Percentiles rank a stretch among this genome's conserved stretches.
phyloP scores from a whole-genome alignment of 64 coral and sea anemone genomes.

The Cladopsammia gracilis region DNA sequence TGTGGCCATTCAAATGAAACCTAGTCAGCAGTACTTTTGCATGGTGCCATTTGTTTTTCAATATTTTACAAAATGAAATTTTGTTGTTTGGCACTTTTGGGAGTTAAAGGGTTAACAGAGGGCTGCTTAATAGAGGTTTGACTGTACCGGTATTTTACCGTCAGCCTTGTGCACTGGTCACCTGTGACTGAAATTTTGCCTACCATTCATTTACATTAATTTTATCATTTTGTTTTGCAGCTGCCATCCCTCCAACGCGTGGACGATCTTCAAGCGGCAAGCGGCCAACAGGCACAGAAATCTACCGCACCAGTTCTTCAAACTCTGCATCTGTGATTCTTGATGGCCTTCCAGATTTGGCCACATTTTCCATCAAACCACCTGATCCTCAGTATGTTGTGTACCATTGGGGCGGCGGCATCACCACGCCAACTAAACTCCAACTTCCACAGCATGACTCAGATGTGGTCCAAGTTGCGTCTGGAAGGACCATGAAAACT shows the following conservation, averaged over 20 bases:
- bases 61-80: too few relatives aligned
- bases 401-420: constrained; percentile 92
- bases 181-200: too few relatives aligned
- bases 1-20: too few relatives aligned
- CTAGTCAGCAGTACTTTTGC: too few relatives aligned
- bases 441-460: constrained; percentile 88
- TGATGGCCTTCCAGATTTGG: constrained; percentile 81
- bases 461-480: constrained; percentile 85
- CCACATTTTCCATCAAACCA: constrained; percentile 55
- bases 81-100: too few relatives aligned
- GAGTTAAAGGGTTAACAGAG: too few relatives aligned
- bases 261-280: constrained; percentile 34
- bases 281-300: neutral
- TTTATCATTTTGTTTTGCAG: neutral
- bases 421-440: constrained; percentile 69
- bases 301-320: constrained; percentile 71
- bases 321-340: constrained; percentile 76
- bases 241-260: constrained; percentile 82
- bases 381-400: constrained; percentile 73
- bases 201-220: neutral
- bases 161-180: too few relatives aligned
- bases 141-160: too few relatives aligned
- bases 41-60: too few relatives aligned
- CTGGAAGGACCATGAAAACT: constrained; percentile 89
- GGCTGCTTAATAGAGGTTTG: too few relatives aligned